Percentiles rank a stretch among this genome's conserved stretches.
Evolutionary conservation across 2,797 vertebrate genomes (phyloP).

Genomic region (Myotis daubentonii): DNA sequence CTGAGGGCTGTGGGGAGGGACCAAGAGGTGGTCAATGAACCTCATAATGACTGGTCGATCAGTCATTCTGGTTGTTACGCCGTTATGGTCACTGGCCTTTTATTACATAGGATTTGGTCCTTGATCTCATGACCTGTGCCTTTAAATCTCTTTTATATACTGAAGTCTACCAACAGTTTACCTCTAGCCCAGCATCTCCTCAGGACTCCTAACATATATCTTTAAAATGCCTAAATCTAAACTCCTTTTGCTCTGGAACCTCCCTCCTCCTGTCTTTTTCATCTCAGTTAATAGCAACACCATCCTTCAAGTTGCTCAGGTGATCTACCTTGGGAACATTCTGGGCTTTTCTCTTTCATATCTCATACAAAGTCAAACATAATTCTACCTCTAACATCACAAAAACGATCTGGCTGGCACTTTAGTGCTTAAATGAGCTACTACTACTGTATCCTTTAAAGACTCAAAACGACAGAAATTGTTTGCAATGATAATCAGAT

Average conservation of each 20-base stretch:
- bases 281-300: not conserved
- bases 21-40: too few relatives aligned
- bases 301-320: not conserved
- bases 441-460: not conserved
- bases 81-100: too few relatives aligned
- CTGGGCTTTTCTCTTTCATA: not conserved
- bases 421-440: not conserved
- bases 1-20: too few relatives aligned
- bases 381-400: not conserved
- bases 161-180: not conserved
- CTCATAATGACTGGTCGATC: too few relatives aligned
- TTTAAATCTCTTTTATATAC: not conserved
- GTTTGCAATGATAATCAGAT: slow-evolving; percentile 86
- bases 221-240: not conserved
- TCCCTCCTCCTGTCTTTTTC: not conserved
- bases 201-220: not conserved
- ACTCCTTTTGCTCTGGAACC: not conserved
- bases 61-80: too few relatives aligned
- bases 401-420: not conserved
- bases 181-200: not conserved
- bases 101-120: too few relatives aligned
- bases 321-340: not conserved
- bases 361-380: not conserved
- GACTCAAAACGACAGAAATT: slow-evolving; percentile 68
- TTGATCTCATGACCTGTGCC: not conserved